Evolutionary conservation across 2,888 invertebrate species (phyloP).

Genomic region (Lingula anatina): DNA sequence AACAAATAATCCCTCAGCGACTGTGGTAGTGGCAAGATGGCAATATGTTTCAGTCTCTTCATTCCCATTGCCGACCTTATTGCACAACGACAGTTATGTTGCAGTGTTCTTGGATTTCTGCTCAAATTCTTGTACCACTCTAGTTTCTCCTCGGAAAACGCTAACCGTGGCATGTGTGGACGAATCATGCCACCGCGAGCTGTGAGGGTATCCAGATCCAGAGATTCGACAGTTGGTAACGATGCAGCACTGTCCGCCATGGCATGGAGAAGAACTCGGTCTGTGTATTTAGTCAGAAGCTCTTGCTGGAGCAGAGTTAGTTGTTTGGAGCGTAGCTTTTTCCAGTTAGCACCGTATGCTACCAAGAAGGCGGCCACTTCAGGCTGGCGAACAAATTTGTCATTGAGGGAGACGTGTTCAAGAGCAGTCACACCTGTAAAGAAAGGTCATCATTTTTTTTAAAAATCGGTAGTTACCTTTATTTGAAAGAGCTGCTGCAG

Average conservation of each 20-base stretch:
- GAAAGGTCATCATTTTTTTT: not conserved
- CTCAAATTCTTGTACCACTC: slow-evolving; percentile 36
- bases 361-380: slow-evolving; percentile 41
- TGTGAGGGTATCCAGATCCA: too few species aligned
- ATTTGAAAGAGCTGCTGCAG: not conserved
- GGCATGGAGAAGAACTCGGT: not conserved
- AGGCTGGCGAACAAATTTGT: slow-evolving; percentile 30
- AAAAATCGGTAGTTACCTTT: not conserved
- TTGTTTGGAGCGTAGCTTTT: slow-evolving; percentile 6
- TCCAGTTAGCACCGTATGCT: slow-evolving; percentile 37
- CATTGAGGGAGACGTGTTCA: slow-evolving; percentile 44
- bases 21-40: slow-evolving; percentile 32
- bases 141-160: too few species aligned
- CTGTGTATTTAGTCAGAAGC: not conserved
- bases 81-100: slow-evolving; percentile 40
- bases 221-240: not conserved
- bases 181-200: too few species aligned
- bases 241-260: not conserved
- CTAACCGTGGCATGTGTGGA: too few species aligned
- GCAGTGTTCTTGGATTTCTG: slow-evolving; percentile 34
- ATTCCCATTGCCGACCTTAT: slow-evolving; percentile 31
- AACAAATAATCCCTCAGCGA: slow-evolving; percentile 37
- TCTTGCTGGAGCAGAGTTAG: not conserved
- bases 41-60: slow-evolving; percentile 24
- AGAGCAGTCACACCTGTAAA: slow-evolving; percentile 36